Conservation (phyloP, 2,113 vertebrate species). For the Poicephalus gulielmi region DNA sequence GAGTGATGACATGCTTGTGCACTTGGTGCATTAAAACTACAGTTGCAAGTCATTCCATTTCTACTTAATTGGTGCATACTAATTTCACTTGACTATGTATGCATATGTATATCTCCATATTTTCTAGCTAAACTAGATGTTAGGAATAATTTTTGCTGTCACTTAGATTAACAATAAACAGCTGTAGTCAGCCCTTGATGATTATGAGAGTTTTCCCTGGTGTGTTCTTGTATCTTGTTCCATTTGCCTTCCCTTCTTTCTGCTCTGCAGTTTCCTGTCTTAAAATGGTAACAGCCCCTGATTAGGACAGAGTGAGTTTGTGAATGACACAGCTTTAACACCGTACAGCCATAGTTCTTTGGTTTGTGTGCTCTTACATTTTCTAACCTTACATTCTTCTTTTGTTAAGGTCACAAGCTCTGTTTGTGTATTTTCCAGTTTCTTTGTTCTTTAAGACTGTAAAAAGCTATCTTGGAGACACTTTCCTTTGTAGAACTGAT, state of each 20-base stretch:
- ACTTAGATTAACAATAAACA: not conserved
- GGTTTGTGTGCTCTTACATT: accelerated
- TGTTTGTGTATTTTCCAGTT: not conserved
- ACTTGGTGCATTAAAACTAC: not conserved
- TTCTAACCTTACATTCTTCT: not conserved
- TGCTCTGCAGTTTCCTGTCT: not conserved
- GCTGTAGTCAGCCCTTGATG: not conserved
- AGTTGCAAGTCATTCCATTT: not conserved
- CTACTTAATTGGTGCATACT: not conserved
- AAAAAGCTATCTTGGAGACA: not conserved
- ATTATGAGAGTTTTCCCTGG: not conserved
- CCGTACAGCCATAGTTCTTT: not conserved
- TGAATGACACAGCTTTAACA: not conserved
- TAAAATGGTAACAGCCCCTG: not conserved
- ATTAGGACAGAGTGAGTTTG: not conserved
- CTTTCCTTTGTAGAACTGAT: not conserved
- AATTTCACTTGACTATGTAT: not conserved
- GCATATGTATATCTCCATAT: not conserved
- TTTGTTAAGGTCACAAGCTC: not conserved
- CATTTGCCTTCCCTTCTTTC: not conserved
- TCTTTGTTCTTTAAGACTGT: not conserved
- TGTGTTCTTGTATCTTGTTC: not conserved
- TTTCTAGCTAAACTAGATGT: not conserved
- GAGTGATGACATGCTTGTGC: not conserved
- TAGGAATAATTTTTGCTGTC: not conserved